Evolutionary conservation across 2,888 invertebrate species (phyloP).

Genomic region (Labia minor): DNA sequence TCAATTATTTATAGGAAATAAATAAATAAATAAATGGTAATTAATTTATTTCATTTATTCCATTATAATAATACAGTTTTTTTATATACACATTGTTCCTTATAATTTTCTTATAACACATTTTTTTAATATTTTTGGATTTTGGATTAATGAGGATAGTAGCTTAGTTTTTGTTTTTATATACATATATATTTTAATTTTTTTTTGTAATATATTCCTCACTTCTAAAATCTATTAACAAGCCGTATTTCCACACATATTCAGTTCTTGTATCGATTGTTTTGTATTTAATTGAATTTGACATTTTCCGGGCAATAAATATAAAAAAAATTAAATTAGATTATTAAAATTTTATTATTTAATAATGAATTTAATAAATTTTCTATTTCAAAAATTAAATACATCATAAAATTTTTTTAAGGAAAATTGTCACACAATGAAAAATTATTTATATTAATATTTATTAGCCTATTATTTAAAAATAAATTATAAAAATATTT

Average conservation of each 20-base stretch:
- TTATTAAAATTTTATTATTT: no score
- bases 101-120: neutral
- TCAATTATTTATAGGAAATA: no score
- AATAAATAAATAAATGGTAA: neutral
- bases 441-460: no score
- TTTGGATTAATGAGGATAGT: neutral
- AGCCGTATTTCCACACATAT: neutral
- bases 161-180: neutral
- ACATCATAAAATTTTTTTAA: no score
- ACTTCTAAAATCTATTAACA: neutral
- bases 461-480: no score
- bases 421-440: no score
- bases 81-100: neutral
- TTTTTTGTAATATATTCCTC: neutral
- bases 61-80: slow-evolving; percentile 2
- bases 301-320: neutral
- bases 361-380: no score
- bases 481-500: no score
- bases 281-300: neutral
- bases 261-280: neutral
- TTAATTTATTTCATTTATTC: slow-evolving; percentile 2
- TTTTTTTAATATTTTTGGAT: neutral
- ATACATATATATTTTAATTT: neutral
- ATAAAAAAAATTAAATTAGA: neutral
- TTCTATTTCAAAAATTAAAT: no score